A percentile compares a stretch with the other conserved stretches of the same genome.
phyloP scores from a whole-genome alignment of 2,888 invertebrate genomes.

The Lepidochrysops patricia region DNA sequence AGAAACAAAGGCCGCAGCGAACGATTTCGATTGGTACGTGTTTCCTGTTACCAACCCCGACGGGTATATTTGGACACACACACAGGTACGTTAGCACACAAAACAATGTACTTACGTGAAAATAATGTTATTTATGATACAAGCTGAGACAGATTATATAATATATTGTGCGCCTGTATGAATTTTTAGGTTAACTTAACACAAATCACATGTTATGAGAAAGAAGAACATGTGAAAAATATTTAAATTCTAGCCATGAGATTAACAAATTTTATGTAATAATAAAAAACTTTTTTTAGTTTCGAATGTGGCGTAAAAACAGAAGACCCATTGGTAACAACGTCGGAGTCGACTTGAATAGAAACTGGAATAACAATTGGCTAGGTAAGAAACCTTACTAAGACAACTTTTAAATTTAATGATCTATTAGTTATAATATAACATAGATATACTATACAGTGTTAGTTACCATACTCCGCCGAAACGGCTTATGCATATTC shows the following conservation, averaged over 20 bases:
- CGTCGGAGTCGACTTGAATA: conserved; percentile 82
- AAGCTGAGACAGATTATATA: no score
- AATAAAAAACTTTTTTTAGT: conserved; percentile 41
- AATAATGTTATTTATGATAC: not conserved
- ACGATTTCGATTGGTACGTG: conserved; percentile 81
- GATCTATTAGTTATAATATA: no score
- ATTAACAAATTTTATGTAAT: no score
- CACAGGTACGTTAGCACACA: conserved; percentile 38
- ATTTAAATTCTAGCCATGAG: not conserved
- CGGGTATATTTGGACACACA: conserved; percentile 81
- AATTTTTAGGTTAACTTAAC: no score
- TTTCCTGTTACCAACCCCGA: conserved; percentile 86
- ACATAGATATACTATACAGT: no score
- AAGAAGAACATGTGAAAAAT: conserved; percentile 22
- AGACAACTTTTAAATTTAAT: no score
- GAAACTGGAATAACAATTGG: conserved; percentile 85
- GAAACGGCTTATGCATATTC: no score
- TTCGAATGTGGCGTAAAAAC: conserved; percentile 82
- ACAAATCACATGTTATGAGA: no score
- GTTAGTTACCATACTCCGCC: no score
- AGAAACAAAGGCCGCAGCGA: conserved; percentile 58
- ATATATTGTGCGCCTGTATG: no score
- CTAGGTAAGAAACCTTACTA: conserved; percentile 47
- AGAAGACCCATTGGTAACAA: conserved; percentile 65
- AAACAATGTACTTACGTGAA: not conserved